Evolutionary conservation across 2,113 vertebrate species (phyloP), one percentile per base, ranked within the genome.

Genomic region (Tyrannus savana): DNA sequence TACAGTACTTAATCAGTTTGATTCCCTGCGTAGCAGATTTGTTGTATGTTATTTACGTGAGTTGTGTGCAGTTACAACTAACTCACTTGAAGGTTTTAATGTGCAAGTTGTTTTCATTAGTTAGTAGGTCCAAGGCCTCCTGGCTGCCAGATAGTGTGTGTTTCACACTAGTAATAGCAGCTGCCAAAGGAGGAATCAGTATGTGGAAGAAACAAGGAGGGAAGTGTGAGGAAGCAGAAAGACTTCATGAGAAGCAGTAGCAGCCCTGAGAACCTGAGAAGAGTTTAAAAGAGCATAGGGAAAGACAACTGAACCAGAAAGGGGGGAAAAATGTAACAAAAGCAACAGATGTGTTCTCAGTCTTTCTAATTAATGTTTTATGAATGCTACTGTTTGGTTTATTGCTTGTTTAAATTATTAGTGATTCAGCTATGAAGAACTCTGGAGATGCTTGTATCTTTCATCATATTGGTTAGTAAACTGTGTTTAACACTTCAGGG

Each of bases 371-470:
- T 90, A 94, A 91, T 81, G 89, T 94, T 94, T 94, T 81, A 97
- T 96, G 90, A 90, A 92, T 78, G 73, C 68, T 44, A 76, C 8
- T 55, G 69, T 89, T 92, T 46, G 35, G 82, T 92, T 96, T 96
- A 93, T 92, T 95, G 35, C 55, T 84, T 75, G 49, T 66, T 44
- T 91, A 95, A 96, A 91, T 96, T 93, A 90, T 89, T 95, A 77
- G 92, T 93, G 95, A 95, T 93, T 96, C 85, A 94, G 33, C 82
- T 88, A 15, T 64, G 59, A 80, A 89, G 80, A 96, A 84, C 82
- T 92, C 73, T 42, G 72, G 47, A 88, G 73, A 71, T 94, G 79
- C 41, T 80, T 78, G 37, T 90, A 77, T 90, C 85, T 96, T 88
- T 94, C 85, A 86, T 90, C 75, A 64, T 24, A 76, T 6, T 49